A percentile compares a stretch with the other conserved stretches of the same genome.
Evolutionary conservation across 2,888 invertebrate species (phyloP).

Genomic region (Caenorhabditis macrosperma): DNA sequence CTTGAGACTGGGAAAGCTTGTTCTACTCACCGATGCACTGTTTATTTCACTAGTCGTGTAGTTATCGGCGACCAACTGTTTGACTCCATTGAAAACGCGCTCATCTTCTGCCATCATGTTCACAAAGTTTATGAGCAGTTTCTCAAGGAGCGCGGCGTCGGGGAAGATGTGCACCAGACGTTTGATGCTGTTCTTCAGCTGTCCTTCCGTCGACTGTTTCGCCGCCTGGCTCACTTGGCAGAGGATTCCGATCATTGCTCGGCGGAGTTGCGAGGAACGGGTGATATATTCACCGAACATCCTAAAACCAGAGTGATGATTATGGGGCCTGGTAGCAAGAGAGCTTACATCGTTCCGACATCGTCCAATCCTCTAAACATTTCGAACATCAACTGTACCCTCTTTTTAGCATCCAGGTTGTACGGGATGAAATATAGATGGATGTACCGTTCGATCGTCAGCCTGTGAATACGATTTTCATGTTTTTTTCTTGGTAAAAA

Average conservation of each 20-base stretch:
- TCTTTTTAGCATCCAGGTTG: slow-evolving; percentile 26
- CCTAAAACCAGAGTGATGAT: slow-evolving; percentile 37
- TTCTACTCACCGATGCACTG: slow-evolving; percentile 21
- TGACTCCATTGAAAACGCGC: slow-evolving; percentile 33
- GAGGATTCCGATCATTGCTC: slow-evolving; percentile 37
- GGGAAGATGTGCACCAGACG: slow-evolving; percentile 42
- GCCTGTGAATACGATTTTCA: slow-evolving; percentile 33
- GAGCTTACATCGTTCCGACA: slow-evolving; percentile 1
- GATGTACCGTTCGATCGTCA: slow-evolving; percentile 55
- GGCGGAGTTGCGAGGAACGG: slow-evolving; percentile 52
- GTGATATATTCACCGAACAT: slow-evolving; percentile 45
- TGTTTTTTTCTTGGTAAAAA: not conserved
- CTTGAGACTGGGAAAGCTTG: no score
- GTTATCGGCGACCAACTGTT: slow-evolving; percentile 45
- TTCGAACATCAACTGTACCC: slow-evolving; percentile 54
- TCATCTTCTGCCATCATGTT: slow-evolving; percentile 53
- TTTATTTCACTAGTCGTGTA: slow-evolving; percentile 32
- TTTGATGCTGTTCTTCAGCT: slow-evolving; percentile 50
- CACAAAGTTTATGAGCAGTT: slow-evolving; percentile 40
- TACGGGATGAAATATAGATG: slow-evolving; percentile 55
- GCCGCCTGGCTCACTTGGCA: slow-evolving; percentile 6
- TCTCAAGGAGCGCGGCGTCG: slow-evolving; percentile 28
- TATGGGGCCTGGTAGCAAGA: no score
- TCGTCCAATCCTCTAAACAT: slow-evolving; percentile 43
- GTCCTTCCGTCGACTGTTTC: not conserved